Evolutionary conservation across 2,888 invertebrate genomes (phyloP), one percentile per base, ranked within the genome.

Genomic region (Zelleria hepariella): DNA sequence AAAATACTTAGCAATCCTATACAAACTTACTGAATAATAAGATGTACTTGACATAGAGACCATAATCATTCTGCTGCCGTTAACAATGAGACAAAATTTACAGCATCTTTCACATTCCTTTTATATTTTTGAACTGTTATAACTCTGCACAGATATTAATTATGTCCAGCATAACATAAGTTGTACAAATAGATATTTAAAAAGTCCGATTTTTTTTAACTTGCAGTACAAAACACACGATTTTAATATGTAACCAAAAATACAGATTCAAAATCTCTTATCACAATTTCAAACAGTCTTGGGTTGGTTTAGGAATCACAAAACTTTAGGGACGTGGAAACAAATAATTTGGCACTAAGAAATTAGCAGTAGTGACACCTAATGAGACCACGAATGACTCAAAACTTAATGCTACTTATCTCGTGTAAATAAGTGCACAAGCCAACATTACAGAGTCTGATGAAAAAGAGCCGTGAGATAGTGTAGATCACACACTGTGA

Each of bases 261-360:
- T 54, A 59, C 32, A 48, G 58, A 53, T 23, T 48, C 54, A 58
- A 48, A 27, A 55, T 57, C 70, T 66, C 64, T 66, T 82, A 84
- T 84, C 82, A 86, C 84, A 84, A 72, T 74, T 69, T 63, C 66
- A 23, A 20, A 57, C 81, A 85, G 83, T 84, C 83, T 85, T 81
- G 67, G 68, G 68, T 71, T 69, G 57, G 69, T 70, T 67, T 62
- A 74, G 71, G 72, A 73, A 71, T 74, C 68, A 70, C 26, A 32
- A 42, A n/a, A 66, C 64, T 60, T 66, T 66, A 53, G 48, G 42
- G 57, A 32, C 57, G 58, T 61, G 67, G 5, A 15, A 42, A 42
- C 32, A 15, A 42, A 42, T 42, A 67, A 71, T 76, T 83, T 84
- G 84, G 84, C 84, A 84, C 84, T 4, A 20, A 55, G n/a, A 67